Evolutionary conservation across 2,888 invertebrate genomes (phyloP).

Genomic region (Tetragonula carbonaria): DNA sequence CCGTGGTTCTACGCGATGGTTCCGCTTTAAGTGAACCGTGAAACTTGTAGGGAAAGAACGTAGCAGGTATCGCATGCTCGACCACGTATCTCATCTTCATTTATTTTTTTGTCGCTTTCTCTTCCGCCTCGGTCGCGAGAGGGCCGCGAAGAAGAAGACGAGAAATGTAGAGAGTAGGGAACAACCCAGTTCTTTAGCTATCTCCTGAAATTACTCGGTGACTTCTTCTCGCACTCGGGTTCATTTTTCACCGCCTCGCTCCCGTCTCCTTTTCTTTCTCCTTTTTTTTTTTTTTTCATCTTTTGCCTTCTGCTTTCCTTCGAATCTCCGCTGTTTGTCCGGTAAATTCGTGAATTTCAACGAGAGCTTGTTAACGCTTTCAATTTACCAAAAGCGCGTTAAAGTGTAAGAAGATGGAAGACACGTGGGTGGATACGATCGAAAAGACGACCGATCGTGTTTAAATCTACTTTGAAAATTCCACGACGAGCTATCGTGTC

Average conservation of each 20-base stretch:
- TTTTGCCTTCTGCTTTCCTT: conserved; percentile 9
- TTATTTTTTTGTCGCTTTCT: neutral
- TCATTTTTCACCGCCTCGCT: conserved; percentile 29
- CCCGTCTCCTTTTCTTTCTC: neutral
- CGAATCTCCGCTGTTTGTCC: conserved; percentile 16
- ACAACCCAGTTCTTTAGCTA: conserved; percentile 55
- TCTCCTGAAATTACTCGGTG: conserved; percentile 69
- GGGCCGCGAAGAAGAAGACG: conserved; percentile 28
- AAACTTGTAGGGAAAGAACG: conserved; percentile 44
- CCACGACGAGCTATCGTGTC: no score
- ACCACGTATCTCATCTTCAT: conserved; percentile 57
- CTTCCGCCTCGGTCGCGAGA: neutral
- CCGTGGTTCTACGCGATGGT: conserved; percentile 30
- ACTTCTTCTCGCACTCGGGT: conserved; percentile 49
- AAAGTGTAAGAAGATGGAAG: no score
- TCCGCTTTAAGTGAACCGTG: conserved; percentile 68
- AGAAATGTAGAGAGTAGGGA: conserved; percentile 48
- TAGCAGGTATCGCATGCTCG: conserved; percentile 54
- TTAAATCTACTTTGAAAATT: no score
- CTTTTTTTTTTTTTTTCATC: conserved; percentile 24
- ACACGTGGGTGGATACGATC: no score
- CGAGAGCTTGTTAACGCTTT: no score
- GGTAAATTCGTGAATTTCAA: neutral
- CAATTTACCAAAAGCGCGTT: no score
- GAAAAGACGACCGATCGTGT: no score